Percentiles rank a stretch among this genome's conserved stretches.
These are phyloP conservation scores for Diadegma fenestrale DNA, from an alignment of 2,888 invertebrate genomes.

Conservation along the genomic window DNA sequence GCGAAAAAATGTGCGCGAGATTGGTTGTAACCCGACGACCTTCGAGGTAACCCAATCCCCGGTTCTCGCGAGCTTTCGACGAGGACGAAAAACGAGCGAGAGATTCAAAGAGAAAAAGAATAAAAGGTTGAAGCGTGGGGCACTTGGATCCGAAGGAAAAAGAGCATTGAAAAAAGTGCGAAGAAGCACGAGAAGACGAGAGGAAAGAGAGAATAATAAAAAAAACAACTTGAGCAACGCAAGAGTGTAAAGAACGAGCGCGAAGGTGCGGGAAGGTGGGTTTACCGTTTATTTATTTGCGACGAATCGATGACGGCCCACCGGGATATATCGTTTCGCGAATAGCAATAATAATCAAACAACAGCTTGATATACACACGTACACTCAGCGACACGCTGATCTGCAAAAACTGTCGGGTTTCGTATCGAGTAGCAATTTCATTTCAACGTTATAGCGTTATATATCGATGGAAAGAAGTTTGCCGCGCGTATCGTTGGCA, in stretches of 20 bases:
- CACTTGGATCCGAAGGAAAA: conserved; percentile 39
- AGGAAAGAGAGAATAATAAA: conserved; percentile 23
- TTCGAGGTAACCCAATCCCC: conserved; percentile 80
- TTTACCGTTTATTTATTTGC: conserved; percentile 72
- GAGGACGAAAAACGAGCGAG: conserved; percentile 61
- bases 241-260: conserved; percentile 21
- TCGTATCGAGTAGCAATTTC: conserved; percentile 28
- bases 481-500: conserved; percentile 6
- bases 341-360: conserved; percentile 70
- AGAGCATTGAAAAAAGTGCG: conserved; percentile 22
- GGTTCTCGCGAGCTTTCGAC: conserved; percentile 65
- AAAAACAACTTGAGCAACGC: not conserved
- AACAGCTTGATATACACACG: conserved; percentile 45
- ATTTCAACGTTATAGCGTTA: conserved; percentile 24
- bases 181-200: conserved; percentile 38
- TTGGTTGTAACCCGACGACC: conserved; percentile 83
- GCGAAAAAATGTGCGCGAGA: conserved; percentile 82
- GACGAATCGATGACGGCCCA: conserved; percentile 77
- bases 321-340: conserved; percentile 70
- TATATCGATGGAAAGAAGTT: conserved; percentile 12
- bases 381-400: conserved; percentile 25
- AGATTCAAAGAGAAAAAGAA: conserved; percentile 47
- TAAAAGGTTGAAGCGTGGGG: conserved; percentile 34
- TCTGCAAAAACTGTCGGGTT: conserved; percentile 33
- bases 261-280: conserved; percentile 14